phyloP scores from a whole-genome alignment of 2,797 vertebrate genomes.

The Antennarius maculatus region DNA sequence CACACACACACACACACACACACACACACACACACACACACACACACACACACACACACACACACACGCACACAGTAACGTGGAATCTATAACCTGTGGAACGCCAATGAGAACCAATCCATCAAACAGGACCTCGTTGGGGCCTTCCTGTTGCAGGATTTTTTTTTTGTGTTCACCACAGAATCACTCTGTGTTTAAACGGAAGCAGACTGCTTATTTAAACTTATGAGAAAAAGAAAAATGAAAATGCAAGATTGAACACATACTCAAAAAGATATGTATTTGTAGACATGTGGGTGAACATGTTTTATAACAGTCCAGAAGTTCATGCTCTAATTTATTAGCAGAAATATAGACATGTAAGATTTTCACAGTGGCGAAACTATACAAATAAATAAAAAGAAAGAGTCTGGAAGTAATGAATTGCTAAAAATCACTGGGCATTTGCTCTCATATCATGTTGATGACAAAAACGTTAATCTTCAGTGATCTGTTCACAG shows the following conservation, averaged over 20 bases:
- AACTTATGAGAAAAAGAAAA: conserved; percentile 8
- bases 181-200: conserved; percentile 19
- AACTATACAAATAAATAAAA: not conserved
- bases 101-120: conserved; percentile 79
- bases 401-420: not conserved
- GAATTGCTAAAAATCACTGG: not conserved
- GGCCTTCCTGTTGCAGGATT: conserved; percentile 56
- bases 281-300: not conserved
- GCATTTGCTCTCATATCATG: not conserved
- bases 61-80: conserved; percentile 21
- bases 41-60: conserved; percentile 18
- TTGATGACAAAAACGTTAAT: not conserved
- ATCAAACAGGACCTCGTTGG: conserved; percentile 66
- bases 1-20: not conserved
- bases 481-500: not conserved
- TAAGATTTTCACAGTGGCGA: not conserved
- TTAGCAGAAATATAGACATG: not conserved
- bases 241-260: not conserved
- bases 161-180: conserved; percentile 23
- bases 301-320: not conserved
- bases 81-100: conserved; percentile 60
- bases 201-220: conserved; percentile 21
- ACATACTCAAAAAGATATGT: not conserved
- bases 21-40: not conserved
- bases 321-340: not conserved